Conservation (phyloP, 1,140 invertebrate species). For the Lordiphosa stackelbergi region DNA sequence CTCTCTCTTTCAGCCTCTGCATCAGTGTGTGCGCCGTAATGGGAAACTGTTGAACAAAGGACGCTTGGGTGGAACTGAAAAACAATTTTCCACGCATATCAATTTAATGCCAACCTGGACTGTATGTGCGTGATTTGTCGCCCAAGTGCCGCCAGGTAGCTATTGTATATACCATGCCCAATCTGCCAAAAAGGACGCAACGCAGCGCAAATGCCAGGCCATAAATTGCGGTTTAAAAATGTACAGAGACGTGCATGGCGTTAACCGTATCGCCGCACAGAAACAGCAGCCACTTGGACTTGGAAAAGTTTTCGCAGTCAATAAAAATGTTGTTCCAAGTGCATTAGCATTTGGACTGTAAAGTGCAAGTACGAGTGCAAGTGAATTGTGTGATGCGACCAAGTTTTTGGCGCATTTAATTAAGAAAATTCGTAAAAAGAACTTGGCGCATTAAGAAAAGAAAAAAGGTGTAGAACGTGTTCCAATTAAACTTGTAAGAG, state of each 20-base stretch:
- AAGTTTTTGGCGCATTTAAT: slow-evolving; percentile 39
- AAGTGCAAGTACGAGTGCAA: slow-evolving; percentile 13
- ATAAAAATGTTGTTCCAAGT: slow-evolving; percentile 39
- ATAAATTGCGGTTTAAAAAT: slow-evolving; percentile 60
- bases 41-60: slow-evolving; percentile 15
- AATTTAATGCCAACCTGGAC: slow-evolving; percentile 38
- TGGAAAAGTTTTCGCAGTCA: slow-evolving; percentile 24
- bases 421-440: slow-evolving; percentile 25
- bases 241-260: slow-evolving; percentile 37
- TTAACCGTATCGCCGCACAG: neutral
- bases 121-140: slow-evolving; percentile 44
- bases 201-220: slow-evolving; percentile 9
- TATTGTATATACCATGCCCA: slow-evolving; percentile 13
- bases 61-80: slow-evolving; percentile 28
- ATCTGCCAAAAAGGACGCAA: slow-evolving; percentile 8
- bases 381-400: slow-evolving; percentile 28
- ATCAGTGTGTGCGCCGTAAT: too few species aligned
- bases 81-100: slow-evolving; percentile 49
- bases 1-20: neutral
- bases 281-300: slow-evolving; percentile 20
- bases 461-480: slow-evolving; percentile 17
- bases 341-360: slow-evolving; percentile 43
- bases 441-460: slow-evolving; percentile 11
- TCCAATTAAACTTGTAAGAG: slow-evolving; percentile 42
- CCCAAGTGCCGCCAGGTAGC: slow-evolving; percentile 23